Evolutionary conservation across 2,888 invertebrate genomes (phyloP).

Genomic region (Parnassius smintheus): DNA sequence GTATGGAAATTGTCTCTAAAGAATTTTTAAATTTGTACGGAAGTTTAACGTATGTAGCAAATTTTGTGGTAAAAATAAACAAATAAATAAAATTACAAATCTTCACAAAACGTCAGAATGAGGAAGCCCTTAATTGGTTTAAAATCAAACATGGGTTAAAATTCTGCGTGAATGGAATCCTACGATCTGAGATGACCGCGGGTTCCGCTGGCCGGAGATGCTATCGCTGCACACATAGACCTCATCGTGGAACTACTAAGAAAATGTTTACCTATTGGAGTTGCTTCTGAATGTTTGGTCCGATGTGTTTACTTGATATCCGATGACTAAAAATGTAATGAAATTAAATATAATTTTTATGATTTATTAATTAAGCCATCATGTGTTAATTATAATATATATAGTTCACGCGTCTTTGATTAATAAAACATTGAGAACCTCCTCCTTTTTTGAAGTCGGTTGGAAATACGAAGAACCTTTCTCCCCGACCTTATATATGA

Average conservation of each 20-base stretch:
- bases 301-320: not conserved
- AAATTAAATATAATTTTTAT: too few species aligned
- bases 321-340: too few species aligned
- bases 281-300: not conserved
- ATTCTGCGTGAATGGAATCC: slow-evolving; percentile 79
- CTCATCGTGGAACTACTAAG: slow-evolving; percentile 37
- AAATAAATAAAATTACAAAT: slow-evolving; percentile 7
- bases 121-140: slow-evolving; percentile 80
- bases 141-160: slow-evolving; percentile 79
- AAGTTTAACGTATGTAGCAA: too few species aligned
- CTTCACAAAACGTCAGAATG: slow-evolving; percentile 46
- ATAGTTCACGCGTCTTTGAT: too few species aligned
- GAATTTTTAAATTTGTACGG: too few species aligned
- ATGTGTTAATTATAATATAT: too few species aligned
- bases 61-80: not conserved
- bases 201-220: slow-evolving; percentile 66
- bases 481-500: too few species aligned
- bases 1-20: too few species aligned
- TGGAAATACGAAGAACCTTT: too few species aligned
- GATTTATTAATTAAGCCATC: too few species aligned
- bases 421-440: too few species aligned
- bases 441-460: too few species aligned
- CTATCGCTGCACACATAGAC: slow-evolving; percentile 74
- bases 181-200: slow-evolving; percentile 75
- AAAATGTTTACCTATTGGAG: not conserved